Evolutionary conservation across 2,113 vertebrate genomes (phyloP), one percentile per base, ranked within the genome.

Genomic region (Triplophysa rosa): DNA sequence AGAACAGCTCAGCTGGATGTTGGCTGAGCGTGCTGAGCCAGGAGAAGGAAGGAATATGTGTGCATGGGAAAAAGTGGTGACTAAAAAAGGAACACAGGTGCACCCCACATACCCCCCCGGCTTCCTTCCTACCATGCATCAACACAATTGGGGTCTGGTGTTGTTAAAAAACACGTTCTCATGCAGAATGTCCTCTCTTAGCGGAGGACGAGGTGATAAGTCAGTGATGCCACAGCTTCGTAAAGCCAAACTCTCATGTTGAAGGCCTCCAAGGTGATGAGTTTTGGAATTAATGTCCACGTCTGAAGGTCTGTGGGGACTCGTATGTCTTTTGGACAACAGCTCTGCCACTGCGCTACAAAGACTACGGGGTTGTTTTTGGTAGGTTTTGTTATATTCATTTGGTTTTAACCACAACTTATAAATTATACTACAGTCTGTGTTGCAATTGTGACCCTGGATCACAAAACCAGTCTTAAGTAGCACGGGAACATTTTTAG

Each of bases 171-270:
- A 72, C 17, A 40, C 23, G 45, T 64, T 52, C 42, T 78, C 45
- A 4, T 67, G 62, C 69, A 72, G 21, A 19, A 6, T 49, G 78
- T 29, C 70, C 63, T 63, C 74, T 40, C 81, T 40, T 61, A 45
- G 77, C 80, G 78, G 40, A 42, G 67, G 67, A 78, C 45, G 67
- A 84, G 67, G 80, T 52, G 71, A 76, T 66, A 62, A 62, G 69
- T 80, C 58, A 76, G 21, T 67, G 69, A 70, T 74, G 75, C 78
- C 65, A 70, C 23, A 4, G 23, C 21, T 63, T 75, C 26, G 63
- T 75, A 63, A 62, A 42, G 37, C 14, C 71, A 56, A 26, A 33
- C 33, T 62, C 58, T 33, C 11, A 0, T 29, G 21, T 10, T 13
- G 23, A 24, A 74, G 23, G 61, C 17, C 61, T 75, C n/a, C 12